Evolutionary conservation across 2,888 invertebrate species (phyloP).

Genomic region (Sthenelais limicola): DNA sequence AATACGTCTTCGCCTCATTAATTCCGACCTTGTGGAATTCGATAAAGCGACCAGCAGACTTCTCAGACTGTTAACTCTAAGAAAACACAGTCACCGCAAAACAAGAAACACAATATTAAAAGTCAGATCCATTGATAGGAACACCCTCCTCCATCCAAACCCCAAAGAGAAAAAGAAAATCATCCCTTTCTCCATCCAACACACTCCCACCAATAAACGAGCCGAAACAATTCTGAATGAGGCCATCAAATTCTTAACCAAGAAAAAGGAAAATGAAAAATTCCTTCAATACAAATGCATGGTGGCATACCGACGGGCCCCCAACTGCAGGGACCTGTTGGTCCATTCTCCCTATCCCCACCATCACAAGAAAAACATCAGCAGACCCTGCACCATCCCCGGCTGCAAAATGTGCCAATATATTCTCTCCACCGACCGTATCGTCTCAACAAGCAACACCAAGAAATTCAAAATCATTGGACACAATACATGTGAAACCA

Average conservation of each 20-base stretch:
- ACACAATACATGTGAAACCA: background rate
- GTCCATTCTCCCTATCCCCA: background rate
- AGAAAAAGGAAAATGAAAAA: background rate
- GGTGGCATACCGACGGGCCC: background rate
- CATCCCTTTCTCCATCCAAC: background rate
- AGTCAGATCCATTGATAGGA: background rate
- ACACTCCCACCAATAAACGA: background rate
- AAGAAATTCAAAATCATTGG: background rate
- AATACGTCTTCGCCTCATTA: background rate
- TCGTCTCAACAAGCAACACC: background rate
- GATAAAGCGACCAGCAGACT: background rate
- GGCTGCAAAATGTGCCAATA: conserved; percentile 1
- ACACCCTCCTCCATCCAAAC: too few species aligned
- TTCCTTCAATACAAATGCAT: background rate
- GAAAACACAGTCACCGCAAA: background rate
- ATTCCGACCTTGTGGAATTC: background rate
- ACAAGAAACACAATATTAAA: background rate
- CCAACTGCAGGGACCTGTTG: background rate
- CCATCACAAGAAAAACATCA: background rate
- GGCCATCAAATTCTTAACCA: background rate
- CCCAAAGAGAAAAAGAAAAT: too few species aligned
- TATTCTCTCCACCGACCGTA: background rate
- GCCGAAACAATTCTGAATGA: background rate
- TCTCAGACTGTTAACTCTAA: background rate
- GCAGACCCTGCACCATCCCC: background rate